Percentiles rank a stretch among this genome's conserved stretches.
These are phyloP conservation scores for Palloptera scutellata DNA, from an alignment of 2,888 invertebrate species.

Conservation along the genomic window DNA sequence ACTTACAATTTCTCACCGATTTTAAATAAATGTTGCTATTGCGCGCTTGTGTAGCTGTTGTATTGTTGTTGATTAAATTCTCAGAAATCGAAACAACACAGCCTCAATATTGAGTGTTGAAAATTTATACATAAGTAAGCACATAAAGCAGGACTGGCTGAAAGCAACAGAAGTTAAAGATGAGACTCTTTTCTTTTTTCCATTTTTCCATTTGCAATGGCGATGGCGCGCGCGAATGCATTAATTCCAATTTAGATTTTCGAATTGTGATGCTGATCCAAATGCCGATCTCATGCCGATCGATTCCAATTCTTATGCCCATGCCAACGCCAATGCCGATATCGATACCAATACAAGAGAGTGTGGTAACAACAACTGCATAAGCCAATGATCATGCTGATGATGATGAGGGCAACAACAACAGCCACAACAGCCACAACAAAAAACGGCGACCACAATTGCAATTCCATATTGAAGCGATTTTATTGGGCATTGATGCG, in stretches of 20 bases:
- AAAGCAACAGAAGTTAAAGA: background rate
- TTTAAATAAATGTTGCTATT: background rate
- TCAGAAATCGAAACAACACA: slow-evolving; percentile 1
- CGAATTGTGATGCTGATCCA: too few species aligned
- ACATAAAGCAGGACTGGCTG: too few species aligned
- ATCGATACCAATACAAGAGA: background rate
- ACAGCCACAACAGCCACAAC: background rate
- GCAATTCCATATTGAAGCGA: slow-evolving; percentile 51
- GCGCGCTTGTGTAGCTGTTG: background rate
- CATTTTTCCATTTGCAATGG: background rate
- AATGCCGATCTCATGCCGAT: too few species aligned
- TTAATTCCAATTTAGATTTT: slow-evolving; percentile 5
- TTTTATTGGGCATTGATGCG: slow-evolving; percentile 60
- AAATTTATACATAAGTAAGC: background rate
- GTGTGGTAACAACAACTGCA: background rate
- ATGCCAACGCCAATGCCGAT: too few species aligned
- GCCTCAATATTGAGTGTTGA: background rate
- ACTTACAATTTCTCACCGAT: too few species aligned
- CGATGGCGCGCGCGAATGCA: background rate
- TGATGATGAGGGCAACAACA: background rate
- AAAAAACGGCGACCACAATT: slow-evolving; percentile 24
- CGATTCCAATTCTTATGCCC: too few species aligned
- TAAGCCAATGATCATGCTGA: background rate
- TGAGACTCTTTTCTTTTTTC: background rate
- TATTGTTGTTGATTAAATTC: slow-evolving; percentile 5